A percentile compares a stretch with the other conserved stretches of the same genome.
Evolutionary conservation across 1,140 invertebrate genomes (phyloP).

Genomic region (Drosophila insularis): DNA sequence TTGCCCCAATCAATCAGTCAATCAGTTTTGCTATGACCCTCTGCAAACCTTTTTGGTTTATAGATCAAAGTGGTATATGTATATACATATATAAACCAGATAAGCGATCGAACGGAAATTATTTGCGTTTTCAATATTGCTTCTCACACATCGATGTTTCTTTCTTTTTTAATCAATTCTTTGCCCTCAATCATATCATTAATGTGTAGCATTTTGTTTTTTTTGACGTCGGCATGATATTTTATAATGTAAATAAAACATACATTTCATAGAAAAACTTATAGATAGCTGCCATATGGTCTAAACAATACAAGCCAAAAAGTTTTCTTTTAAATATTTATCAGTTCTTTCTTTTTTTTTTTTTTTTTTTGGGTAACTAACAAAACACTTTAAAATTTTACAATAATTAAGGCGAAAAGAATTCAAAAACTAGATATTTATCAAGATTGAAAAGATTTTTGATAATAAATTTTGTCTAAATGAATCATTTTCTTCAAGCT

Average conservation of each 20-base stretch:
- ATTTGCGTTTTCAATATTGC: not conserved
- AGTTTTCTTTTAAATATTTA: not conserved
- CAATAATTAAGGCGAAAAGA: not conserved
- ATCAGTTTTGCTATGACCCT: not conserved
- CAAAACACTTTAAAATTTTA: not conserved
- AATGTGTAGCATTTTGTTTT: not conserved
- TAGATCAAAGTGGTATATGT: not conserved
- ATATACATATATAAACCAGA: not conserved
- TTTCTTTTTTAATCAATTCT: not conserved
- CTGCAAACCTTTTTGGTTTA: no score
- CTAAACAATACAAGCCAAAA: not conserved
- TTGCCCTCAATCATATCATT: not conserved
- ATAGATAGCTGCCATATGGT: conserved; percentile 8
- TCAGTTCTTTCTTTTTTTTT: not conserved
- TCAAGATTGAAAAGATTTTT: not conserved
- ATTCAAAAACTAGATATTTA: not conserved
- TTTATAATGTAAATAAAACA: conserved; percentile 5
- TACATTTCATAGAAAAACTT: not conserved
- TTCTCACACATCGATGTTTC: not conserved
- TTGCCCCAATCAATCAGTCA: not conserved
- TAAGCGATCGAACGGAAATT: not conserved
- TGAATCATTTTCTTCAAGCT: not conserved
- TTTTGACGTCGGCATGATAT: not conserved
- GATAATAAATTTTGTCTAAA: not conserved
- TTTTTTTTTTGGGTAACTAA: not conserved